Percentiles rank a stretch among this genome's conserved stretches.
These are phyloP conservation scores for Drosophila acutilabella DNA, from an alignment of 2,888 invertebrate genomes.

Conservation along the genomic window DNA sequence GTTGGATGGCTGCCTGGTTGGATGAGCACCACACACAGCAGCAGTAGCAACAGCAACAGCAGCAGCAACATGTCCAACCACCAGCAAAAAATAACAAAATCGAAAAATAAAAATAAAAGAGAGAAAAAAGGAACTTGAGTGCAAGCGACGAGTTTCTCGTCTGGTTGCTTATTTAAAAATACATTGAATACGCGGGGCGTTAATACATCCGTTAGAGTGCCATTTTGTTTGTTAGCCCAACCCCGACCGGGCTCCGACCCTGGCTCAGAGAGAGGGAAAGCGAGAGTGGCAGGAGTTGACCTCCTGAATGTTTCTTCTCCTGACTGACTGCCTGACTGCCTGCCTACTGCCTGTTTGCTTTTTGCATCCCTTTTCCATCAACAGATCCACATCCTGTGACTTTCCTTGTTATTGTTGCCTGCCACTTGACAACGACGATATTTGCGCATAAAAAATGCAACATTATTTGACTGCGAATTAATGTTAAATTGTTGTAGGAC, in stretches of 20 bases:
- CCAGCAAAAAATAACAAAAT: slow-evolving; percentile 33
- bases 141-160: slow-evolving; percentile 60
- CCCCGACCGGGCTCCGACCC: slow-evolving; percentile 11
- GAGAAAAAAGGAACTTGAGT: slow-evolving; percentile 59
- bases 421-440: slow-evolving; percentile 83
- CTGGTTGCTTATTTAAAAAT: slow-evolving; percentile 59
- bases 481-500: slow-evolving; percentile 80
- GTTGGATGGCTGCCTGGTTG: slow-evolving; percentile 61
- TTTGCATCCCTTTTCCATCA: slow-evolving; percentile 57
- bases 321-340: slow-evolving; percentile 1
- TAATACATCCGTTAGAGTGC: slow-evolving; percentile 79
- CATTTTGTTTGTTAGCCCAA: slow-evolving; percentile 59
- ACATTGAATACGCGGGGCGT: slow-evolving; percentile 64
- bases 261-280: not conserved
- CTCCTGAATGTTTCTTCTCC: slow-evolving; percentile 25
- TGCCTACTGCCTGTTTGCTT: slow-evolving; percentile 18
- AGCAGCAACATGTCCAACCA: slow-evolving; percentile 49
- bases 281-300: slow-evolving; percentile 25
- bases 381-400: slow-evolving; percentile 49
- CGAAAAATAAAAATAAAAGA: no score
- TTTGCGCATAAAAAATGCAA: slow-evolving; percentile 83
- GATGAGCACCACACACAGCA: slow-evolving; percentile 63
- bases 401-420: slow-evolving; percentile 33
- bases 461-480: slow-evolving; percentile 83
- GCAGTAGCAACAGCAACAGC: slow-evolving; percentile 19